These are phyloP conservation scores for Rhogogaster chlorosoma DNA, from an alignment of 2,888 invertebrate genomes.

Conservation along the genomic window DNA sequence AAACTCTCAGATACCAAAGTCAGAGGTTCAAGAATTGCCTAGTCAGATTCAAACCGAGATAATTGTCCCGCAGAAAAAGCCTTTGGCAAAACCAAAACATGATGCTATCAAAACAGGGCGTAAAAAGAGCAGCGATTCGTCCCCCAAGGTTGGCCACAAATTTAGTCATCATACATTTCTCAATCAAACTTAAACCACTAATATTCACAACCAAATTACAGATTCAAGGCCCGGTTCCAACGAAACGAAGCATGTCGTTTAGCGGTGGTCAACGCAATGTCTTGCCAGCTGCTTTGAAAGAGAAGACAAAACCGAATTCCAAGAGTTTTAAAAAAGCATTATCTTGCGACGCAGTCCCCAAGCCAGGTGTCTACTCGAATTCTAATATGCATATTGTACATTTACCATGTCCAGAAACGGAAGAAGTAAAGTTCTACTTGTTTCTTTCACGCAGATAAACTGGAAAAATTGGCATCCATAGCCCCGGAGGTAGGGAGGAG, in stretches of 20 bases:
- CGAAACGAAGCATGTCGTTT: conserved; percentile 20
- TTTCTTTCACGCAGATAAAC: not conserved
- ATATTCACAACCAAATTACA: not conserved
- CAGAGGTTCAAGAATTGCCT: not conserved
- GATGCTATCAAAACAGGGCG: not conserved
- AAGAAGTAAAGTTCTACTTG: not conserved
- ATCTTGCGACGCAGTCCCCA: not conserved
- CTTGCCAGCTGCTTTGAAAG: not conserved
- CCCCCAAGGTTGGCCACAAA: not conserved
- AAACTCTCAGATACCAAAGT: conserved; percentile 5
- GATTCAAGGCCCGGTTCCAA: not conserved
- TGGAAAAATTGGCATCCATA: conserved; percentile 22
- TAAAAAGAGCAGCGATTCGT: conserved; percentile 20
- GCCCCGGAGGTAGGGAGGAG: conserved; percentile 22
- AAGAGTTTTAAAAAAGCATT: not conserved
- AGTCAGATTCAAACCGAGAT: not conserved
- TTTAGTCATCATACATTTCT: not conserved
- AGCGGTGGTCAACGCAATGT: not conserved
- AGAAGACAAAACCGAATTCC: not conserved
- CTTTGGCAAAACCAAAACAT: not conserved
- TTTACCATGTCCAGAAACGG: not conserved
- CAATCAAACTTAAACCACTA: not conserved
- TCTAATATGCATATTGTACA: not conserved
- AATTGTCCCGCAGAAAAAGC: not conserved
- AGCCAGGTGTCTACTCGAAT: conserved; percentile 12